Evolutionary conservation across 2,888 invertebrate genomes (phyloP).

Genomic region (Napeogenes sylphis): DNA sequence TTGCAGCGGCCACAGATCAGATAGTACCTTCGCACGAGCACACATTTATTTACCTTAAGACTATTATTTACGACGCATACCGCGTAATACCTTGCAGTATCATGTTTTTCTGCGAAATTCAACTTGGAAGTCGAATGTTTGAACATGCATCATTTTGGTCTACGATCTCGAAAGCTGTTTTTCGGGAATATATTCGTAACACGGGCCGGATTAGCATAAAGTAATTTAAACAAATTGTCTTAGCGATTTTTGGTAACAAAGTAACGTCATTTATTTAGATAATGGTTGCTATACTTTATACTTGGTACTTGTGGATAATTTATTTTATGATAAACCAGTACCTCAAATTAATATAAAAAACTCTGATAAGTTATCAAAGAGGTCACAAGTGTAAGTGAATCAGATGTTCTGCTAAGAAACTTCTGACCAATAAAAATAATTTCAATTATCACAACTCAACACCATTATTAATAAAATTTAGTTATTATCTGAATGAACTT

Average conservation of each 20-base stretch:
- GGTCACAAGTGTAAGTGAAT: too few relatives aligned
- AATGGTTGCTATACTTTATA: constrained; percentile 46
- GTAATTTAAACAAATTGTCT: constrained; percentile 73
- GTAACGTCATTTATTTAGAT: constrained; percentile 56
- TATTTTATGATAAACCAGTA: not conserved
- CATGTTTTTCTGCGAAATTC: constrained; percentile 60
- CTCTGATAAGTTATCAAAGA: not conserved
- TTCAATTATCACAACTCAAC: too few relatives aligned
- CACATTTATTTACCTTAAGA: constrained; percentile 73
- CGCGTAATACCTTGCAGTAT: constrained; percentile 67
- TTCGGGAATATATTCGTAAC: constrained; percentile 62
- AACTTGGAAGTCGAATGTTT: constrained; percentile 42
- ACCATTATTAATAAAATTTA: too few relatives aligned
- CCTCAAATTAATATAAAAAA: not conserved
- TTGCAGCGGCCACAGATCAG: constrained; percentile 63
- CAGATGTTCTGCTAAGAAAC: too few relatives aligned
- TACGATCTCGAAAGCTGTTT: constrained; percentile 50
- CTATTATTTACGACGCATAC: constrained; percentile 73
- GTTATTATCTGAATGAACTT: too few relatives aligned
- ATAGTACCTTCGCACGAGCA: constrained; percentile 59
- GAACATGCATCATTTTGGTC: constrained; percentile 60
- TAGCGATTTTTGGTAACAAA: constrained; percentile 65
- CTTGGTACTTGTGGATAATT: constrained; percentile 24
- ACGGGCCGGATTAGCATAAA: constrained; percentile 67
- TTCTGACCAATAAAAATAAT: too few relatives aligned